Evolutionary conservation across 2,797 vertebrate species (phyloP).

Genomic region (Enteromius afrohamiltoni): DNA sequence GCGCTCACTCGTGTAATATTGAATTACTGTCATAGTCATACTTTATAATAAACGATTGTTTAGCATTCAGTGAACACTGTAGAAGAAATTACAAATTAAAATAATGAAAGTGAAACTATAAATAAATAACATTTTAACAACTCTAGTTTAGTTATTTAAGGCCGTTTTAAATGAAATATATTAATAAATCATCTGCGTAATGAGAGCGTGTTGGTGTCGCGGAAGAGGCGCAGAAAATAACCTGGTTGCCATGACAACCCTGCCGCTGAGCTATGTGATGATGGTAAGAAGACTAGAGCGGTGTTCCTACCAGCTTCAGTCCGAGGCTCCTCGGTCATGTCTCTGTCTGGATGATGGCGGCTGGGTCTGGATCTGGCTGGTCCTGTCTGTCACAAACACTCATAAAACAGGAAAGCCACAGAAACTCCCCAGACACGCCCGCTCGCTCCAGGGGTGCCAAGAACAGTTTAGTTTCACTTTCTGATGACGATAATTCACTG

Average conservation of each 20-base stretch:
- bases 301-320: not conserved
- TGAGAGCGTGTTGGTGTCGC: too few species aligned
- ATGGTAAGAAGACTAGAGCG: not conserved
- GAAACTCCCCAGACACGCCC: not conserved
- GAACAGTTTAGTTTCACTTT: too few species aligned
- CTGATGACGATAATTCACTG: too few species aligned
- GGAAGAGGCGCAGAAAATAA: too few species aligned
- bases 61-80: not conserved
- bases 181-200: not conserved
- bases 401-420: not conserved
- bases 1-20: not conserved
- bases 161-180: not conserved
- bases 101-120: not conserved
- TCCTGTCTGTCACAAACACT: not conserved
- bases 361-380: not conserved
- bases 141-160: too few species aligned
- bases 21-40: not conserved
- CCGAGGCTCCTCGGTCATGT: not conserved
- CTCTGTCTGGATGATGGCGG: not conserved
- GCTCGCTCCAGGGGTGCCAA: too few species aligned
- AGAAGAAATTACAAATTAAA: not conserved
- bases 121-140: not conserved
- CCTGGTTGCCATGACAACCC: not conserved
- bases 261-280: not conserved
- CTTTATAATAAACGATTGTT: not conserved